phyloP scores from a whole-genome alignment of 2,797 vertebrate species.

The Schizopygopsis malacanthus region DNA sequence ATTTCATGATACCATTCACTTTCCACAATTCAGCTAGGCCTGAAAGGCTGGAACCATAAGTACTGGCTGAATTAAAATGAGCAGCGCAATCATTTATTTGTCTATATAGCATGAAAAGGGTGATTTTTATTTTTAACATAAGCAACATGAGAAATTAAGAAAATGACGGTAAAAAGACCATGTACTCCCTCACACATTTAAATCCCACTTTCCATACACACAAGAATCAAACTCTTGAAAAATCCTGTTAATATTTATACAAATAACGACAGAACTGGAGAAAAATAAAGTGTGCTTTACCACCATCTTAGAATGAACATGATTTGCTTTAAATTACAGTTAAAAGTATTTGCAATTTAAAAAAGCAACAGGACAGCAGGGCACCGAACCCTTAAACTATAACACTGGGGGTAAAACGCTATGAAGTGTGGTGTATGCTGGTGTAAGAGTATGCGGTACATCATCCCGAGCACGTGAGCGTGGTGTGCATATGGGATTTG shows the following conservation, averaged over 20 bases:
- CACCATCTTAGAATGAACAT: conserved; percentile 73
- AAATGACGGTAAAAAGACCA: conserved; percentile 43
- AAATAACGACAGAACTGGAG: conserved; percentile 68
- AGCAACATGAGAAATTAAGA: conserved; percentile 41
- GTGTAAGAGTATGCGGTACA: conserved; percentile 45
- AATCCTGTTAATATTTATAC: conserved; percentile 76
- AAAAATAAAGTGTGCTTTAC: conserved; percentile 76
- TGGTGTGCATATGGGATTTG: conserved; percentile 24
- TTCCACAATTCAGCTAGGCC: conserved; percentile 1
- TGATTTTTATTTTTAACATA: conserved; percentile 2
- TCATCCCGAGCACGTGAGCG: conserved; percentile 47
- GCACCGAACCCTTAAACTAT: conserved; percentile 52
- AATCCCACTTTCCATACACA: conserved; percentile 14
- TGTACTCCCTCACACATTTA: conserved; percentile 26
- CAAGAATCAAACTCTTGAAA: conserved; percentile 57
- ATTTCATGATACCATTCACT: neutral
- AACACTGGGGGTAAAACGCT: conserved; percentile 70
- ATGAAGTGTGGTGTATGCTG: conserved; percentile 62
- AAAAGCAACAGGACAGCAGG: conserved; percentile 39
- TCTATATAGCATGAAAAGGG: conserved; percentile 32
- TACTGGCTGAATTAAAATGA: conserved; percentile 20
- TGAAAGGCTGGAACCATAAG: conserved; percentile 23
- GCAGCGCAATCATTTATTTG: neutral
- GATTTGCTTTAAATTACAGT: conserved; percentile 78
- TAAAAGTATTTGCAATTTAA: conserved; percentile 73